A percentile compares a stretch with the other conserved stretches of the same genome.
phyloP scores from a whole-genome alignment of 2,797 vertebrate genomes.

The Melanotaenia maccullochi region DNA sequence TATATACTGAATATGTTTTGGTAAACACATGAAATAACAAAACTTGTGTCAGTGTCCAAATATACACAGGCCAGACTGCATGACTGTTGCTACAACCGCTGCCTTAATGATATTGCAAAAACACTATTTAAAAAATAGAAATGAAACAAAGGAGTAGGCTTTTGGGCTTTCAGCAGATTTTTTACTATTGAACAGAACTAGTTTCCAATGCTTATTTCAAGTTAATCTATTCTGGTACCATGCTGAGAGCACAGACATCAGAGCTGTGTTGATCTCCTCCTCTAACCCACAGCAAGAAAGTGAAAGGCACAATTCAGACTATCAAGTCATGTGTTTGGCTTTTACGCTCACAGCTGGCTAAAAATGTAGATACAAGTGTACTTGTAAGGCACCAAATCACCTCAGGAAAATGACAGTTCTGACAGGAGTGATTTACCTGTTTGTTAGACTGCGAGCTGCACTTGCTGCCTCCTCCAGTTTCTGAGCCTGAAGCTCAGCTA shows the following conservation, averaged over 20 bases:
- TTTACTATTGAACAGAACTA: not conserved
- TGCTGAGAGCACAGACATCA: not conserved
- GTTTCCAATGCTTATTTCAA: not conserved
- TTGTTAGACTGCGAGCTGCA: constrained; percentile 74
- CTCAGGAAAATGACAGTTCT: constrained; percentile 9
- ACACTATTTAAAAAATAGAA: not conserved
- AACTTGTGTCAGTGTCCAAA: too few relatives aligned
- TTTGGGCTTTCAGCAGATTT: not conserved
- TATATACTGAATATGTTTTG: too few relatives aligned
- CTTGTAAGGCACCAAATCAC: not conserved
- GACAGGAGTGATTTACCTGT: constrained; percentile 72
- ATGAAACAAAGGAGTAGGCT: not conserved
- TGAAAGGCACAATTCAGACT: not conserved
- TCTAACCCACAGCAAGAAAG: constrained; percentile 7
- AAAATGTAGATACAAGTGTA: not conserved
- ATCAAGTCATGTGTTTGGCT: constrained; percentile 1
- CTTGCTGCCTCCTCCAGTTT: constrained; percentile 83
- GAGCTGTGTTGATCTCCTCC: not conserved
- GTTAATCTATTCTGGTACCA: not conserved
- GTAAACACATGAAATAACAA: too few relatives aligned
- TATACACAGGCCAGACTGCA: not conserved
- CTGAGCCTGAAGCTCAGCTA: constrained; percentile 80
- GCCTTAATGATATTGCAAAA: not conserved
- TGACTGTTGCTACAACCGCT: not conserved
- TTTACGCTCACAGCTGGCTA: not conserved